A percentile compares a stretch with the other conserved stretches of the same genome.
These are phyloP conservation scores for Lithodes maja DNA, from an alignment of 2,888 invertebrate genomes.

Conservation along the genomic window DNA sequence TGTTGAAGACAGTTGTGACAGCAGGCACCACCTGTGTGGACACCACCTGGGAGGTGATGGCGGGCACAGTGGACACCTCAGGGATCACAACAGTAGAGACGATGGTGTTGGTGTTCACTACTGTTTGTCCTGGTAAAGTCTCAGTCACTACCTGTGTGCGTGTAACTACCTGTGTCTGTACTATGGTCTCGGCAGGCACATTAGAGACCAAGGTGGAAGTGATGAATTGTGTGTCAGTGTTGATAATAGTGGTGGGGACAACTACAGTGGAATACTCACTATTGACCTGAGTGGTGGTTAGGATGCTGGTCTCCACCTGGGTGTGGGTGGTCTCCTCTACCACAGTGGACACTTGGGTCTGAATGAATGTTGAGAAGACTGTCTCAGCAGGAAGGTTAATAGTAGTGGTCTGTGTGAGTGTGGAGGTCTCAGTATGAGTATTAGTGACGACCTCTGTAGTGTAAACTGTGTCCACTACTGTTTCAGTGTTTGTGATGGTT, in stretches of 20 bases:
- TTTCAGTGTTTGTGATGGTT: constrained; percentile 54
- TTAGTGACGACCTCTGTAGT: constrained; percentile 42
- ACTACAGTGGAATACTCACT: constrained; percentile 50
- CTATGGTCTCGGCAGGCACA: constrained; percentile 53
- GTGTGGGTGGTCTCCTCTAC: constrained; percentile 51
- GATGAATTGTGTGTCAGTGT: constrained; percentile 38
- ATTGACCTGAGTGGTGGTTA: constrained; percentile 52
- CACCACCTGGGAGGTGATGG: constrained; percentile 55
- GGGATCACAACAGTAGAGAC: constrained; percentile 55
- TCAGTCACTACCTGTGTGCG: constrained; percentile 49
- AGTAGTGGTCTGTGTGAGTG: constrained; percentile 46
- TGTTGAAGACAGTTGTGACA: constrained; percentile 48
- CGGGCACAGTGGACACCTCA: constrained; percentile 59
- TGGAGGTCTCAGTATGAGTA: constrained; percentile 55
- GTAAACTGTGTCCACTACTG: too few relatives aligned
- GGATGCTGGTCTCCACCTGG: constrained; percentile 46
- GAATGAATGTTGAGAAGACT: constrained; percentile 60
- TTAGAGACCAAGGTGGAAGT: constrained; percentile 53
- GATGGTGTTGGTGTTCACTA: constrained; percentile 52
- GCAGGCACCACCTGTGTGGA: constrained; percentile 61
- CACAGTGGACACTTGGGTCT: constrained; percentile 53
- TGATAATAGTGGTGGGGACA: constrained; percentile 44
- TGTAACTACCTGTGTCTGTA: constrained; percentile 50
- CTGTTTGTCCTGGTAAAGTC: constrained; percentile 60
- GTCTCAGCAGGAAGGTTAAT: constrained; percentile 57